These are phyloP conservation scores for Aporrectodea caliginosa DNA, from an alignment of 1,140 invertebrate genomes.

Conservation along the genomic window DNA sequence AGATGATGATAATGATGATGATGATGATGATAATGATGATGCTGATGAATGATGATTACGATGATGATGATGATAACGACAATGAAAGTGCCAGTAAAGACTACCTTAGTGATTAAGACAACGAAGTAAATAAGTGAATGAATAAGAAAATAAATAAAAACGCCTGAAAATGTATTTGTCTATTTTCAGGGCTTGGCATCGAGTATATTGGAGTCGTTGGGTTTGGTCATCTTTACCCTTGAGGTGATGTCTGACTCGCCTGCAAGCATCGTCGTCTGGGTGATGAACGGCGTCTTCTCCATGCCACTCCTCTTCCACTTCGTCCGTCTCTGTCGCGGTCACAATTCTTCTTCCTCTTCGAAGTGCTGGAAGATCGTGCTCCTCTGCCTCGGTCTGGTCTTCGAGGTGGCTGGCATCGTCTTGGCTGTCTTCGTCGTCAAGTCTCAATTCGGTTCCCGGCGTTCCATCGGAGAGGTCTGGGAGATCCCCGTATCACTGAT, in stretches of 20 bases:
- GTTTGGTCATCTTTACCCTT: conserved; percentile 6
- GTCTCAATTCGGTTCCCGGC: background rate
- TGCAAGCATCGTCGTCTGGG: background rate
- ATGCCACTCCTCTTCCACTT: conserved; percentile 4
- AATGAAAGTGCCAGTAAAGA: no score
- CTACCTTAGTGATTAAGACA: no score
- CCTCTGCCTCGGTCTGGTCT: background rate
- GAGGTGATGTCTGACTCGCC: background rate
- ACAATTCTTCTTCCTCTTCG: no score
- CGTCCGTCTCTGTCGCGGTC: background rate
- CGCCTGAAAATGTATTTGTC: no score
- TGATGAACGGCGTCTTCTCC: conserved; percentile 20
- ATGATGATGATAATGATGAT: no score
- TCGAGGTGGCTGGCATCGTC: background rate
- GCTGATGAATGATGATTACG: no score
- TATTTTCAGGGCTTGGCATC: background rate
- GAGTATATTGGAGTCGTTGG: background rate
- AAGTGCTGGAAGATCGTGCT: background rate
- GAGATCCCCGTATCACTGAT: background rate
- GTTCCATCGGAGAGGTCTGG: background rate
- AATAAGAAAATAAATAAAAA: no score
- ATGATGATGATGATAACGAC: no score
- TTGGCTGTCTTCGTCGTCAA: background rate
- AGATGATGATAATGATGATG: no score
- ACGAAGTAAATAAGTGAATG: no score